Conservation (phyloP, 1,140 invertebrate genomes). For the Neuroterus valhalla region DNA sequence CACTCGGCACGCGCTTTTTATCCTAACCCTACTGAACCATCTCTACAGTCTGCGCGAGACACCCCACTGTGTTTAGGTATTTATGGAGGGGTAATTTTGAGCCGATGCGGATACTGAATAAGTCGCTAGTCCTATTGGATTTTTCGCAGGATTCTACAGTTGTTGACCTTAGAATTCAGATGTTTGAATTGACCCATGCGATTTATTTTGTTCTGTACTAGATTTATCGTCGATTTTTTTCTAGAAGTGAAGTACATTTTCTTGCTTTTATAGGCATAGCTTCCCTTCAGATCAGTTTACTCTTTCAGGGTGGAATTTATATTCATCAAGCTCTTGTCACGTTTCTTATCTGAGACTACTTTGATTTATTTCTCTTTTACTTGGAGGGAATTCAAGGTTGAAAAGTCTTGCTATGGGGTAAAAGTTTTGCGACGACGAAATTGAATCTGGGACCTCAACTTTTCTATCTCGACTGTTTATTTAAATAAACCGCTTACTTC, state of each 20-base stretch:
- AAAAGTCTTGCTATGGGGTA: constrained; percentile 22
- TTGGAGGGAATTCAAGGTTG: constrained; percentile 28
- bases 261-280: not conserved
- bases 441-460: constrained; percentile 20
- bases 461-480: not conserved
- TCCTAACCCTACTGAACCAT: constrained; percentile 50
- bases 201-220: too few relatives aligned
- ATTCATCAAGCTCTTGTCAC: constrained; percentile 13
- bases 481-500: constrained; percentile 28
- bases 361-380: constrained; percentile 24
- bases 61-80: constrained; percentile 43
- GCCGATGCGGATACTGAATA: constrained; percentile 52
- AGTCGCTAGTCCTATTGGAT: constrained; percentile 48
- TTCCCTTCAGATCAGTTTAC: constrained; percentile 3
- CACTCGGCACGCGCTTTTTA: constrained; percentile 56
- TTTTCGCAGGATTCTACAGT: constrained; percentile 23
- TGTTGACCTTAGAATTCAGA: not conserved
- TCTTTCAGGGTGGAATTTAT: not conserved
- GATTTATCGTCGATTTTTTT: too few relatives aligned
- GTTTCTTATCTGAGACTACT: constrained; percentile 4
- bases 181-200: too few relatives aligned
- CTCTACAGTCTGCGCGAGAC: constrained; percentile 43
- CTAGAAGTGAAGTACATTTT: too few relatives aligned
- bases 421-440: constrained; percentile 25
- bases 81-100: constrained; percentile 39